Conservation (phyloP, 2,113 vertebrate species). For the Paramisgurnus dabryanus region DNA sequence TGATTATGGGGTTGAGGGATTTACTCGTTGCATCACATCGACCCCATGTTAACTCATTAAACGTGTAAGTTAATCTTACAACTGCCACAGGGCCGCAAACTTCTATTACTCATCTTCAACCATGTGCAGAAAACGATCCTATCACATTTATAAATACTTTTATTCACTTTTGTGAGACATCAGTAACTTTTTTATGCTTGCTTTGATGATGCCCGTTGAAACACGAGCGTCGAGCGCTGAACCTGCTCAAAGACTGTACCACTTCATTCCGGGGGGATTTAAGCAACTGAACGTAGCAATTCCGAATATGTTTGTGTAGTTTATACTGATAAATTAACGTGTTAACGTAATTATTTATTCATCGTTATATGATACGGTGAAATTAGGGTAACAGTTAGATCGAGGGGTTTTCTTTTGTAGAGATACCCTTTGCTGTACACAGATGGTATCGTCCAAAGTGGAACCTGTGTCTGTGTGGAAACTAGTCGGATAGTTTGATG, state of each 20-base stretch:
- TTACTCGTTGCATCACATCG: conserved; percentile 13
- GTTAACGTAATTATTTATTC: background rate
- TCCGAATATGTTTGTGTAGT: background rate
- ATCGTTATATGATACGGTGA: background rate
- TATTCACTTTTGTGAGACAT: background rate
- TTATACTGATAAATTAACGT: background rate
- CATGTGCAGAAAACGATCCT: background rate
- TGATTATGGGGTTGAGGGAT: conserved; percentile 27
- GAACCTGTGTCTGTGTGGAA: conserved; percentile 46
- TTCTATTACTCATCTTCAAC: background rate
- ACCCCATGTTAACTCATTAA: conserved; percentile 25
- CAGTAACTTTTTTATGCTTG: background rate
- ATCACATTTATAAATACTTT: background rate
- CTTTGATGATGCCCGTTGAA: conserved; percentile 1
- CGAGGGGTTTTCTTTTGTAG: background rate
- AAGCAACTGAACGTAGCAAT: background rate
- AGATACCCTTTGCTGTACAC: background rate
- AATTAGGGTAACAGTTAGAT: background rate
- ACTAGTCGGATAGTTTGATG: conserved; percentile 34
- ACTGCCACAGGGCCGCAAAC: background rate
- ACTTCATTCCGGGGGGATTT: conserved; percentile 51
- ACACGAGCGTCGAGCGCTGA: conserved; percentile 55
- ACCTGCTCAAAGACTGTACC: conserved; percentile 75
- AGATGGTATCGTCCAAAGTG: conserved; percentile 43
- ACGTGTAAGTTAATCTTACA: background rate